Conservation (phyloP, 2,888 invertebrate species). For the Stenchaetothrips biformis region DNA sequence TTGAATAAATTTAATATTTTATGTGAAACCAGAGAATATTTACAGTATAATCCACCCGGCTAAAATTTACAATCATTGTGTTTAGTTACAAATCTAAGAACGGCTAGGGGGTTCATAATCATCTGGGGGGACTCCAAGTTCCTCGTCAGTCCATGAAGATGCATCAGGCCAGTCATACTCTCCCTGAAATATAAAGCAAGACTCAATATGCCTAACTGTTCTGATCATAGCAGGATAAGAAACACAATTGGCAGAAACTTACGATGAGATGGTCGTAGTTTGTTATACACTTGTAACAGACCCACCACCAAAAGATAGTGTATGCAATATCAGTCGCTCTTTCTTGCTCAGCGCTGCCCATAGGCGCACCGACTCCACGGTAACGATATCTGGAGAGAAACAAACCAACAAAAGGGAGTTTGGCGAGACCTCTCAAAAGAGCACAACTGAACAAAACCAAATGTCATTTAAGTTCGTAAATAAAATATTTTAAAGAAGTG, state of each 20-base stretch:
- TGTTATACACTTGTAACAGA: not conserved
- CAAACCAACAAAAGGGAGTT: not conserved
- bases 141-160: conserved; percentile 69
- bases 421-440: not conserved
- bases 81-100: not conserved
- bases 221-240: too few relatives aligned
- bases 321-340: not conserved
- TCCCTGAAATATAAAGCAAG: conserved; percentile 55
- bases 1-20: conserved; percentile 29
- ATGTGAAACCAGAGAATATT: not conserved
- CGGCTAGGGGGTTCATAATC: conserved; percentile 45
- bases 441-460: not conserved
- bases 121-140: conserved; percentile 77
- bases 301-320: not conserved
- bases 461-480: not conserved
- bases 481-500: not conserved
- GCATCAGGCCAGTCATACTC: conserved; percentile 69
- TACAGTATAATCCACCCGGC: not conserved
- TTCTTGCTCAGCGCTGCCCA: not conserved
- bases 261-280: not conserved
- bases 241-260: not conserved
- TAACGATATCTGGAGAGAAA: not conserved
- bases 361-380: not conserved
- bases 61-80: not conserved
- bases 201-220: too few relatives aligned